Evolutionary conservation across 2,888 invertebrate genomes (phyloP).

Genomic region (Cantharis rustica): DNA sequence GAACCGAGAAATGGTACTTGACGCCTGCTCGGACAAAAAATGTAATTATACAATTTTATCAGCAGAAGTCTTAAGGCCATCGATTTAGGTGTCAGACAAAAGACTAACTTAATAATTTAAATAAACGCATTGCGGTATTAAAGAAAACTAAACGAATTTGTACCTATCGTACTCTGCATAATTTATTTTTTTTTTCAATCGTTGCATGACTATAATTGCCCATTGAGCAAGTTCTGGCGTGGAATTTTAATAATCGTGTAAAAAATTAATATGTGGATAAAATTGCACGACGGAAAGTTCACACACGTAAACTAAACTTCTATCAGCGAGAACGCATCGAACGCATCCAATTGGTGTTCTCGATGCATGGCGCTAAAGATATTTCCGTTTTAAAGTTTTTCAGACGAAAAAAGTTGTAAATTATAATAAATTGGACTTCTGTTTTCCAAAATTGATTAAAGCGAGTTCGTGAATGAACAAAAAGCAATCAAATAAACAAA

Average conservation of each 20-base stretch:
- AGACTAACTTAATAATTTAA: not conserved
- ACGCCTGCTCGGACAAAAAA: too few relatives aligned
- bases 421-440: not conserved
- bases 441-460: not conserved
- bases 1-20: too few relatives aligned
- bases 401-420: not conserved
- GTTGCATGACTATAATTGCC: not conserved
- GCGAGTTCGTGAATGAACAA: not conserved
- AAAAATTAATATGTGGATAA: not conserved
- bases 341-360: not conserved
- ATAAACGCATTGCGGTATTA: not conserved
- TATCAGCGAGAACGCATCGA: not conserved
- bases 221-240: not conserved
- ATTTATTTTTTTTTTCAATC: not conserved
- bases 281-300: not conserved
- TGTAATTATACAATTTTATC: too few relatives aligned
- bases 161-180: not conserved
- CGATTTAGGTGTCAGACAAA: too few relatives aligned
- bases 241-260: slow-evolving; percentile 1
- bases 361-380: too few relatives aligned
- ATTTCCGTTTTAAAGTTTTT: not conserved
- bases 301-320: not conserved
- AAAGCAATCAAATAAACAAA: not conserved
- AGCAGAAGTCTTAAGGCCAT: too few relatives aligned
- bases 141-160: not conserved